A percentile compares a stretch with the other conserved stretches of the same genome.
Conservation (phyloP, 2,797 vertebrate species). For the Peromyscus aztecus region DNA sequence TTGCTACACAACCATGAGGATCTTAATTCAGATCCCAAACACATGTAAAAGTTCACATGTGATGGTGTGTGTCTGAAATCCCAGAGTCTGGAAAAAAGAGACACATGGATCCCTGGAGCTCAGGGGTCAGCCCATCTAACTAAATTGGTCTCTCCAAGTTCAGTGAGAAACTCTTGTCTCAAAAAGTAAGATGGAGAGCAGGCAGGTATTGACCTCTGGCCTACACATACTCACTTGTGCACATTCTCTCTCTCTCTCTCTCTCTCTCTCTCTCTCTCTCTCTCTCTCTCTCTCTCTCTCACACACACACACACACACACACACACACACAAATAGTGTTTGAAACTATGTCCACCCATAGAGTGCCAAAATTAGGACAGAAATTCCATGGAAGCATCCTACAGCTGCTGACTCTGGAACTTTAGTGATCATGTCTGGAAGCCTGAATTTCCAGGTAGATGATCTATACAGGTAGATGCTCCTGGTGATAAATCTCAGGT, state of each 20-base stretch:
- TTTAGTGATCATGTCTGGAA: background rate
- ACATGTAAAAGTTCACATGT: background rate
- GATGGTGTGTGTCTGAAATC: background rate
- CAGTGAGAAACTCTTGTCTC: background rate
- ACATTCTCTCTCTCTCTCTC: background rate
- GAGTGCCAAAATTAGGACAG: background rate
- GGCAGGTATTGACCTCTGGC: background rate
- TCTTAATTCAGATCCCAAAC: background rate
- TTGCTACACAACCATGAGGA: background rate
- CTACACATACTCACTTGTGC: background rate
- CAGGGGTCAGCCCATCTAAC: background rate
- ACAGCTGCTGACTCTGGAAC: background rate
- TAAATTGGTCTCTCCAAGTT: background rate
- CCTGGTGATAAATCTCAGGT: background rate
- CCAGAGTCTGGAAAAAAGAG: background rate
- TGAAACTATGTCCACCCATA: background rate
- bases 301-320: background rate
- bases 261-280: background rate
- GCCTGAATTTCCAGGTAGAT: background rate
- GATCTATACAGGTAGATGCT: background rate
- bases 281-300: background rate
- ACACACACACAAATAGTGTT: background rate
- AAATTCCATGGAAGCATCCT: background rate
- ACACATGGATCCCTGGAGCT: background rate
- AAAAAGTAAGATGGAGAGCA: background rate